These are phyloP conservation scores for Drosophila kokeensis DNA, from an alignment of 2,888 invertebrate species.

Conservation along the genomic window DNA sequence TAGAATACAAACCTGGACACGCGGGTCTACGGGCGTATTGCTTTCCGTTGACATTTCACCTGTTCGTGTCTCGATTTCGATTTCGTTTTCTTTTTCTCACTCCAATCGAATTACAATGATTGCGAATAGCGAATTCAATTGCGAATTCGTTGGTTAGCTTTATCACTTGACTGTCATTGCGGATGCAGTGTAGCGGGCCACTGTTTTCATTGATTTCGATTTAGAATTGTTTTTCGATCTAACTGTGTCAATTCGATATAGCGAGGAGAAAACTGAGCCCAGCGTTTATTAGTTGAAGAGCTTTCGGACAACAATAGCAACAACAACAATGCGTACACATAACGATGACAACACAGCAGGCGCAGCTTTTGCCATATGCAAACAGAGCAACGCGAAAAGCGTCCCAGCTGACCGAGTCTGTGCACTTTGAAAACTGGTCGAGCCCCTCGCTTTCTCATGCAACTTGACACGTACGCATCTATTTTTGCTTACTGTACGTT, in stretches of 20 bases:
- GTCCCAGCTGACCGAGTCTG: conserved; percentile 50
- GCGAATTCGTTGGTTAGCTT: conserved; percentile 10
- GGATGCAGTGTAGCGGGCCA: conserved; percentile 29
- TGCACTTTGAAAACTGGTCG: conserved; percentile 2
- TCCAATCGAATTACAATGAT: conserved; percentile 8
- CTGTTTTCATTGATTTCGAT: conserved; percentile 6
- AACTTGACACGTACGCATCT: background rate
- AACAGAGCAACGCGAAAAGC: conserved; percentile 39
- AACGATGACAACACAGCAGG: conserved; percentile 61
- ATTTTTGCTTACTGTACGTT: background rate
- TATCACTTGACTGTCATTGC: conserved; percentile 36
- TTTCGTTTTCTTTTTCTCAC: conserved; percentile 6
- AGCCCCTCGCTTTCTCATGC: background rate
- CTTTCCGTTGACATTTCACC: conserved; percentile 85
- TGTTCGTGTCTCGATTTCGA: conserved; percentile 14
- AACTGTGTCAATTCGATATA: conserved; percentile 50
- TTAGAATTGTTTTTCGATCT: conserved; percentile 12
- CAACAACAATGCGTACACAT: conserved; percentile 51
- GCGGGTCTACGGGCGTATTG: conserved; percentile 91
- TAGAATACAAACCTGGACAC: conserved; percentile 89
- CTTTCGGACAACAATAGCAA: conserved; percentile 36
- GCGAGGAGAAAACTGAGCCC: conserved; percentile 46
- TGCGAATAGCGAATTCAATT: conserved; percentile 18
- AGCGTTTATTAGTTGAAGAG: conserved; percentile 51
- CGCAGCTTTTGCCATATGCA: conserved; percentile 52